phyloP scores from a whole-genome alignment of 2,113 vertebrate species.

The Gasterosteus aculeatus region DNA sequence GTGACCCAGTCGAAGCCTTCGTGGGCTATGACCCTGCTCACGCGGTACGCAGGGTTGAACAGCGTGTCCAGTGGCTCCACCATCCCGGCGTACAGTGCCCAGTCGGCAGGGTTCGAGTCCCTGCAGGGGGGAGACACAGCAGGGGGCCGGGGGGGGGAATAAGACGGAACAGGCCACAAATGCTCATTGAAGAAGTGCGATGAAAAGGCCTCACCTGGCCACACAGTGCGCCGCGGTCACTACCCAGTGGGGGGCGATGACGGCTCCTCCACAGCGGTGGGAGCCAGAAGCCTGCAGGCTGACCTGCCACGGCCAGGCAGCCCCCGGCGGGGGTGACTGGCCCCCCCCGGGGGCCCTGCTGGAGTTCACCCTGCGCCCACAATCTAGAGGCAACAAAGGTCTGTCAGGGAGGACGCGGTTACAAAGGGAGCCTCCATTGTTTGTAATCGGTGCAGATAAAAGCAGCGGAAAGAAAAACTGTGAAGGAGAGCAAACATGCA shows the following conservation, averaged over 20 bases:
- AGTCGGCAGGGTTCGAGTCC: constrained; percentile 42
- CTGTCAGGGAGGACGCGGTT: not conserved
- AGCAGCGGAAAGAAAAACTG: too few relatives aligned
- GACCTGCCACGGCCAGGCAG: constrained; percentile 90
- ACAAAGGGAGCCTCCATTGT: too few relatives aligned
- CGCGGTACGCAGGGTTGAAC: constrained; percentile 44
- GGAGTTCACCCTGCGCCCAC: constrained; percentile 76
- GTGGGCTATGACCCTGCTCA: constrained; percentile 57
- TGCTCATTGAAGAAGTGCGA: not conserved
- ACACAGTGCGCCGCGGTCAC: constrained; percentile 83
- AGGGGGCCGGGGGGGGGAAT: not conserved
- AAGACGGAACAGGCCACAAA: not conserved
- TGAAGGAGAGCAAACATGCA: not conserved
- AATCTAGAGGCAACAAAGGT: constrained; percentile 71
- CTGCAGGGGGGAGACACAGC: constrained; percentile 35
- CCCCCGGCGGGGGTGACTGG: constrained; percentile 66
- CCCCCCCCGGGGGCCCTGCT: constrained; percentile 77
- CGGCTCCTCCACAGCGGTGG: constrained; percentile 87
- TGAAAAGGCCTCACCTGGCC: constrained; percentile 36
- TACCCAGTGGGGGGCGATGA: constrained; percentile 87
- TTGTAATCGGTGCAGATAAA: too few relatives aligned
- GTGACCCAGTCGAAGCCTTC: constrained; percentile 43
- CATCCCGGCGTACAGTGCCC: constrained; percentile 63
- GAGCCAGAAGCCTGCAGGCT: constrained; percentile 85
- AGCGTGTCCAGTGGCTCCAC: constrained; percentile 36